These are phyloP conservation scores for Thelaira solivaga DNA, from an alignment of 2,888 invertebrate genomes.

Conservation along the genomic window DNA sequence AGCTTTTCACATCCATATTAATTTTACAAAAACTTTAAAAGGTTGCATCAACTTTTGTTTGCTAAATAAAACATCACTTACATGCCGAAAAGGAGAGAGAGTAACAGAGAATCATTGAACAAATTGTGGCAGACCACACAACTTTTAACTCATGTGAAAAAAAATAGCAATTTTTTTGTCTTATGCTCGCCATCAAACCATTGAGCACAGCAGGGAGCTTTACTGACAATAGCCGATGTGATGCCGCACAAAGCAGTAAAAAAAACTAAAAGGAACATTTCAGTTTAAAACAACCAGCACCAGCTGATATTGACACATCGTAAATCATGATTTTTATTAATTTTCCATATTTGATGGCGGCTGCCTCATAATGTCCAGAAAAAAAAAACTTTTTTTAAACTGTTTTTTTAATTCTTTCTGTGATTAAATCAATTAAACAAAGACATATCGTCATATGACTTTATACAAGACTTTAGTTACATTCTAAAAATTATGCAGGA, in stretches of 20 bases:
- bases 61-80: neutral
- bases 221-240: conserved; percentile 34
- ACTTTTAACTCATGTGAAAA: conserved; percentile 33
- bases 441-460: too few relatives aligned
- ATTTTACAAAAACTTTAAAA: conserved; percentile 6
- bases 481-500: too few relatives aligned
- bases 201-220: conserved; percentile 48
- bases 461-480: too few relatives aligned
- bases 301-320: conserved; percentile 68
- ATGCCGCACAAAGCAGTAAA: neutral
- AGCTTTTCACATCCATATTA: neutral
- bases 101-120: too few relatives aligned
- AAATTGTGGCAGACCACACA: conserved; percentile 61
- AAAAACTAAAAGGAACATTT: neutral
- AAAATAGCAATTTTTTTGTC: neutral
- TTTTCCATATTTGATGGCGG: conserved; percentile 62
- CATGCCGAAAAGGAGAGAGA: neutral
- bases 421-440: too few relatives aligned
- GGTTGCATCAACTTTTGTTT: conserved; percentile 22
- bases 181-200: conserved; percentile 16
- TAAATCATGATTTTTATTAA: conserved; percentile 68
- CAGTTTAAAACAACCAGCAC: conserved; percentile 25
- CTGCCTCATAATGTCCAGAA: conserved; percentile 1
- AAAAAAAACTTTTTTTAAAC: neutral
- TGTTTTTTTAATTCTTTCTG: neutral